phyloP scores from a whole-genome alignment of 92 coral and sea anemone species.

The Desmophyllum pertusum region DNA sequence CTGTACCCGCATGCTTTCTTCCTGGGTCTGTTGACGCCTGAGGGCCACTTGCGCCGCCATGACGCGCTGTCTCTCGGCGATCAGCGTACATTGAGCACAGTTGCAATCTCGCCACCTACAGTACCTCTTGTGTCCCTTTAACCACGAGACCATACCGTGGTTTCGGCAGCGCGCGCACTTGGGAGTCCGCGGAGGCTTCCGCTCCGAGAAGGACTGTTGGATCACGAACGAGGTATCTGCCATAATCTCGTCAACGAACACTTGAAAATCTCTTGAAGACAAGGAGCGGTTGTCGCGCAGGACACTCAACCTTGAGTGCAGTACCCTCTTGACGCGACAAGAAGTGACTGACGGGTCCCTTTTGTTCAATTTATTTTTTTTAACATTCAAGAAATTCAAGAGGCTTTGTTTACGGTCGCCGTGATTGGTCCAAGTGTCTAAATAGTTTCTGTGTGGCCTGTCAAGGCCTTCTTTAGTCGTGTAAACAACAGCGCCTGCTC shows the following conservation, averaged over 20 bases:
- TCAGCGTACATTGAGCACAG: slow-evolving; percentile 84
- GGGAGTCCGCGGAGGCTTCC: slow-evolving; percentile 84
- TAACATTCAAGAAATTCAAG: slow-evolving; percentile 45
- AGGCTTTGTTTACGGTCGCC: slow-evolving; percentile 60
- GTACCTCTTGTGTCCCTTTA: slow-evolving; percentile 87
- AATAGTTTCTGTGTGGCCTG: slow-evolving; percentile 73
- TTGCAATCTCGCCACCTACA: slow-evolving; percentile 89
- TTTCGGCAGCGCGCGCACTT: slow-evolving; percentile 90
- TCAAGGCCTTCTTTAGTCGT: slow-evolving; percentile 60
- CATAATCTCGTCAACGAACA: slow-evolving; percentile 49
- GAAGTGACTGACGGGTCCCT: slow-evolving; percentile 25
- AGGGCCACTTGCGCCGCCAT: slow-evolving; percentile 95
- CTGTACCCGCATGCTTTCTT: slow-evolving; percentile 83
- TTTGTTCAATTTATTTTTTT: slow-evolving; percentile 58
- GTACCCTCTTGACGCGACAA: slow-evolving; percentile 34
- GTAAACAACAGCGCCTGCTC: slow-evolving; percentile 66
- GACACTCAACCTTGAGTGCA: slow-evolving; percentile 14
- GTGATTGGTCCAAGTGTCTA: slow-evolving; percentile 61
- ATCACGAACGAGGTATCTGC: slow-evolving; percentile 68
- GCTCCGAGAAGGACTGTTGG: slow-evolving; percentile 70
- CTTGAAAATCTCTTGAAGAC: slow-evolving; percentile 41
- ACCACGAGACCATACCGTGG: slow-evolving; percentile 86
- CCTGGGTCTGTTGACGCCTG: slow-evolving; percentile 93
- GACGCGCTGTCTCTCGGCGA: slow-evolving; percentile 87
- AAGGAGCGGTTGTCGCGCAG: slow-evolving; percentile 14